phyloP scores from a whole-genome alignment of 2,113 vertebrate genomes.

The Passer montanus region DNA sequence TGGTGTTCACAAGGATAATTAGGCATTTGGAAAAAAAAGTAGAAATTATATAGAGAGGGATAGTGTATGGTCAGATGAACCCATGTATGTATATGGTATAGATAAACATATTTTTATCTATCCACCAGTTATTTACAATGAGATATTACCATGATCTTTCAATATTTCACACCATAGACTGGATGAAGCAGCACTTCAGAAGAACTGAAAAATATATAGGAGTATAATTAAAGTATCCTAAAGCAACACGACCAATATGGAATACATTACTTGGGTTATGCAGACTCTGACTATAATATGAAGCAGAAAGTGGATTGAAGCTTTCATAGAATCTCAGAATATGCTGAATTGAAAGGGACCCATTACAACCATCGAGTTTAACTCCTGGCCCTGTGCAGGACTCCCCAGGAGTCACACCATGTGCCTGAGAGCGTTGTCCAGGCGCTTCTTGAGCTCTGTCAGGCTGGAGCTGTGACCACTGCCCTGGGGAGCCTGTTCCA shows the following conservation, averaged over 20 bases:
- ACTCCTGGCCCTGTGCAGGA: not conserved
- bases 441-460: rapidly evolving
- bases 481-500: not conserved
- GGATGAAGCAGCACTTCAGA: not conserved
- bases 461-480: not conserved
- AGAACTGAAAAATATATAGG: not conserved
- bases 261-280: not conserved
- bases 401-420: not conserved
- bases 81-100: not conserved
- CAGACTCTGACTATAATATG: not conserved
- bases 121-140: not conserved
- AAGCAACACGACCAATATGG: not conserved
- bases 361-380: not conserved
- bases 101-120: not conserved
- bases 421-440: not conserved
- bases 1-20: not conserved
- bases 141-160: not conserved
- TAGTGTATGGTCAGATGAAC: not conserved
- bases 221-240: not conserved
- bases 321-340: not conserved
- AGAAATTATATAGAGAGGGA: not conserved
- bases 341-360: not conserved
- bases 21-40: not conserved
- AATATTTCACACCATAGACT: not conserved
- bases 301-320: not conserved